These are phyloP conservation scores for Megalonaias nervosa DNA, from an alignment of 1,140 invertebrate species.

Conservation along the genomic window DNA sequence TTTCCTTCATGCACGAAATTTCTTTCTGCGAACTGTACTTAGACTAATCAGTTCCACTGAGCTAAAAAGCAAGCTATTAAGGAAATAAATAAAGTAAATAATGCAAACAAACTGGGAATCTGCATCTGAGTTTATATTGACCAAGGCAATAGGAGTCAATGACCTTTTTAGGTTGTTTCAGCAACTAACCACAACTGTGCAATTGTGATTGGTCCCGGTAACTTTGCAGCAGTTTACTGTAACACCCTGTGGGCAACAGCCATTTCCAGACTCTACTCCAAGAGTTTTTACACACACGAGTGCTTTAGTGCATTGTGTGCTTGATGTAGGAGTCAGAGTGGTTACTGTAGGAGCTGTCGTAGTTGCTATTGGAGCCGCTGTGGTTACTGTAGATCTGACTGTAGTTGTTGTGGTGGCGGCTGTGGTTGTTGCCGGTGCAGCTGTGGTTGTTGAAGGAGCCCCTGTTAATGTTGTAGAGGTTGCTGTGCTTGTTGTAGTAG, in stretches of 20 bases:
- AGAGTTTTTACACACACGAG: neutral
- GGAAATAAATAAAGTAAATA: neutral
- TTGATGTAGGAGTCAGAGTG: constrained; percentile 1
- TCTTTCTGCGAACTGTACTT: too few species aligned
- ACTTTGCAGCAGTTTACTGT: neutral
- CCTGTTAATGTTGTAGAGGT: neutral
- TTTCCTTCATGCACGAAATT: too few species aligned
- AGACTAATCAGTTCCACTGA: too few species aligned
- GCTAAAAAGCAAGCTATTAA: neutral
- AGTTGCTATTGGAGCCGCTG: neutral
- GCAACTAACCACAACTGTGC: neutral
- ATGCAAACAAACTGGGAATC: neutral
- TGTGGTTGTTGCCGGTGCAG: neutral
- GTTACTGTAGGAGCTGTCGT: neutral
- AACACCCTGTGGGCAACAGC: neutral
- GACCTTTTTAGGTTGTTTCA: neutral
- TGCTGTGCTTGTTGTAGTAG: neutral
- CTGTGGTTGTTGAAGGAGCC: constrained; percentile 4
- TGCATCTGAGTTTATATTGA: neutral
- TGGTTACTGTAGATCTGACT: neutral
- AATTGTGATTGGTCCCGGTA: neutral
- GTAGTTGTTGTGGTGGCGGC: neutral
- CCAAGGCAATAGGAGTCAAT: neutral
- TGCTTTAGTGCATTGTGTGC: neutral
- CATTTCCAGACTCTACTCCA: neutral